phyloP scores from a whole-genome alignment of 2,888 invertebrate species.

The Ophion slaviceki region DNA sequence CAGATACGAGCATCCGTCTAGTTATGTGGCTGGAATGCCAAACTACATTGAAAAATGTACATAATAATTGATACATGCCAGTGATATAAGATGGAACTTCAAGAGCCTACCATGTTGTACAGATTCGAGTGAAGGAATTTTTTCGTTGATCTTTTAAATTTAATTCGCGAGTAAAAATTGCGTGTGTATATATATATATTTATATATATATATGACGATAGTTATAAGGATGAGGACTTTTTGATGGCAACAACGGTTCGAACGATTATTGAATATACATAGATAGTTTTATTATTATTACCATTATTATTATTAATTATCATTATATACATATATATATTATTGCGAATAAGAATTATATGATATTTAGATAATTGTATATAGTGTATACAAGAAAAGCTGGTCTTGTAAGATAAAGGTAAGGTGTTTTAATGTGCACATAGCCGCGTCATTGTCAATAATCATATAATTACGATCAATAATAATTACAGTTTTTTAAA shows the following conservation, averaged over 20 bases:
- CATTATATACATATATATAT: conserved; percentile 62
- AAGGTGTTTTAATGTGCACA: conserved; percentile 86
- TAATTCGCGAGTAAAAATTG: conserved; percentile 69
- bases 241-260: conserved; percentile 75
- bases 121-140: conserved; percentile 76
- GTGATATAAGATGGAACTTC: conserved; percentile 78
- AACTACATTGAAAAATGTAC: conserved; percentile 62
- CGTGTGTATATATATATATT: conserved; percentile 64
- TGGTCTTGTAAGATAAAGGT: conserved; percentile 85
- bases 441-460: conserved; percentile 84
- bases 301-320: conserved; percentile 14
- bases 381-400: conserved; percentile 84
- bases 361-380: conserved; percentile 83
- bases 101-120: conserved; percentile 81
- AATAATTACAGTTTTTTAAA: conserved; percentile 83
- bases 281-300: conserved; percentile 73
- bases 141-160: conserved; percentile 77
- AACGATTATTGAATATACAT: conserved; percentile 70
- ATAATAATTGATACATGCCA: conserved; percentile 71
- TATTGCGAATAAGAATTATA: conserved; percentile 72
- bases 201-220: conserved; percentile 57
- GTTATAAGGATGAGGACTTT: conserved; percentile 63
- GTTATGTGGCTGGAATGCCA: conserved; percentile 51
- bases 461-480: conserved; percentile 84
- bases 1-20: conserved; percentile 37